Evolutionary conservation across 2,113 vertebrate species (phyloP), one percentile per base, ranked within the genome.

Genomic region (Plotosus lineatus): DNA sequence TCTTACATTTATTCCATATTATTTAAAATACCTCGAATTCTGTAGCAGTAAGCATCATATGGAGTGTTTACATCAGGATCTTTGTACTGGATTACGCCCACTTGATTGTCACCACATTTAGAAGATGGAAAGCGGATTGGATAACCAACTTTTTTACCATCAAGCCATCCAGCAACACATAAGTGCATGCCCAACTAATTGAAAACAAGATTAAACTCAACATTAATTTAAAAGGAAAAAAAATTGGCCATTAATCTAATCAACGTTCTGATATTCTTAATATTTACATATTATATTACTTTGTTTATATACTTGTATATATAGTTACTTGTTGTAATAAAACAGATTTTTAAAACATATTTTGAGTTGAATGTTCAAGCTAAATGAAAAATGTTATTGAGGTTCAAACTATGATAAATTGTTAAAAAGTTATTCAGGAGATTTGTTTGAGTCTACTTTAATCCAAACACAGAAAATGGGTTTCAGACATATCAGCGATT

Each of bases 31-130:
- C 96, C 96, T 92, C 71, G 89, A 46, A 89, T 61, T 0, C 94
- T 92, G 91, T 95, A 98, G 91, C 98, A 99, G 91, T 94, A 99
- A 0, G 96, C 94, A 4, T 99, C 97, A 87, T 96, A 99, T 4
- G 89, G 91, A 88, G 75, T 89, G 56, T 91, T 92, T 83, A 28
- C 38, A 61, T 75, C 94, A 1, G 92, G 92, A 0, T 92, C 90
- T 65, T 90, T 92, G 88, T 97, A 95, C 75, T 94, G 90, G 11
- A 99, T 90, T 0, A 98, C 86, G 10, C 97, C 98, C 71, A 98
- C 94, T 0, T 86, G 93, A 58, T 91, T 94, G 31, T 89, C 87
- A 0, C 96, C 97, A 65, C 98, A 99, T 77, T 87, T 93, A 7
- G 84, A 71, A 0, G 92, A 94, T 3, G 96, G 94, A 83, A 93